Evolutionary conservation across 2,888 invertebrate genomes (phyloP), one percentile per base, ranked within the genome.

Genomic region (Nemurella pictetii): DNA sequence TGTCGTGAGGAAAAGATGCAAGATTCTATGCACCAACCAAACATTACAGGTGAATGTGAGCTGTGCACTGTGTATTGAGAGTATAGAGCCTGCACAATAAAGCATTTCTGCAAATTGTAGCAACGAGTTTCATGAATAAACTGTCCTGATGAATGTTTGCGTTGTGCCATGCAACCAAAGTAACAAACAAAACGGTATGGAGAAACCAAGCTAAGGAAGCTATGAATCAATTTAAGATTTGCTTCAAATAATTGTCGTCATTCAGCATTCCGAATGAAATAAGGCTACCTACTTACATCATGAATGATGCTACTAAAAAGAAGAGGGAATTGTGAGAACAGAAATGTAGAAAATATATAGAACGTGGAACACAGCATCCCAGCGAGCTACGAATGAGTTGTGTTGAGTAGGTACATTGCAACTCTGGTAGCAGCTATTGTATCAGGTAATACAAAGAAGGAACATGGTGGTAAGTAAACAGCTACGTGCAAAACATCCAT

Each of bases 151-250:
- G 75, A 75, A 75, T 75, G 75, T 75, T 75, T 75, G 28, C 75
- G 28, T 75, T 75, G 75, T 75, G 55, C 15, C 55, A 27, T 4
- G 75, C 26, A 75, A 75, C 75, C n/a, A n/a, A n/a, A n/a, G n/a
- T n/a, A n/a, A 75, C 26, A 28, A 75, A 20, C 74, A 74, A 28
- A 75, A 75, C 26, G 9, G 75, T 75, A 25, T 2, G 26, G 15
- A 9, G 27, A 28, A 75, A 36, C 26, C 75, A 20, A 20, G 27
- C 28, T 28, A 28, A 28, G 26, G 27, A 28, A 28, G 28, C 75
- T 7, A 75, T 27, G 75, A 75, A 75, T 75, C 75, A 75, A 75
- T 75, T 75, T 75, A 75, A 75, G 75, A 75, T 75, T 20, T 75
- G 28, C 75, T 26, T 75, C 27, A 75, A 75, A 75, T 27, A 28